phyloP scores from a whole-genome alignment of 2,888 invertebrate species.

The Apodemia duryi region DNA sequence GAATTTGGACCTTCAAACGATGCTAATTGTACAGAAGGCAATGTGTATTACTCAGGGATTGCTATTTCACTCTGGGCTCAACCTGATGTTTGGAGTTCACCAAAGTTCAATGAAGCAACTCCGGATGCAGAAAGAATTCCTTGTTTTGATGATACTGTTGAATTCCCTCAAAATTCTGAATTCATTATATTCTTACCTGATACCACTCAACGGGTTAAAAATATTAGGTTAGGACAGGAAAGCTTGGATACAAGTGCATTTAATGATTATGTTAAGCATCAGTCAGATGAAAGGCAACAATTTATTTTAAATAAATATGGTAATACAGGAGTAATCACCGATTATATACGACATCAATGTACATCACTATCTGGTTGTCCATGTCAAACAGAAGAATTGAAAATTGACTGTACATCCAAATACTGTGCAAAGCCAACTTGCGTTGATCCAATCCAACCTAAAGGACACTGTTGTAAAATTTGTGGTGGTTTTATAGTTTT shows the following conservation, averaged over 20 bases:
- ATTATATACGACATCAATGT: conserved; percentile 33
- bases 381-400: conserved; percentile 46
- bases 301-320: conserved; percentile 42
- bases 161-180: conserved; percentile 49
- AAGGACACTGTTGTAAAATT: conserved; percentile 63
- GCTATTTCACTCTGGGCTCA: conserved; percentile 53
- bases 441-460: conserved; percentile 53
- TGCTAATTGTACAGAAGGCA: conserved; percentile 43
- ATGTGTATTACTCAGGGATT: conserved; percentile 51
- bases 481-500: conserved; percentile 59
- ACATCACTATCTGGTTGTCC: conserved; percentile 52
- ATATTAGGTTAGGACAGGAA: conserved; percentile 40
- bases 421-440: conserved; percentile 54
- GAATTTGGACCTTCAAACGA: conserved; percentile 46
- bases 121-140: conserved; percentile 72
- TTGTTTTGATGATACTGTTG: conserved; percentile 62
- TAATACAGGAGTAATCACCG: conserved; percentile 36
- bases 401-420: conserved; percentile 53
- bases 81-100: conserved; percentile 64
- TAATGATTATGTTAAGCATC: conserved; percentile 22
- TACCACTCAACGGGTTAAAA: conserved; percentile 40
- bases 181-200: conserved; percentile 51
- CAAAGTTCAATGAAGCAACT: conserved; percentile 62
- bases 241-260: conserved; percentile 25
- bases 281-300: conserved; percentile 36